A percentile compares a stretch with the other conserved stretches of the same genome.
Conservation (phyloP, 2,888 invertebrate genomes). For the Tenthredo distinguenda region DNA sequence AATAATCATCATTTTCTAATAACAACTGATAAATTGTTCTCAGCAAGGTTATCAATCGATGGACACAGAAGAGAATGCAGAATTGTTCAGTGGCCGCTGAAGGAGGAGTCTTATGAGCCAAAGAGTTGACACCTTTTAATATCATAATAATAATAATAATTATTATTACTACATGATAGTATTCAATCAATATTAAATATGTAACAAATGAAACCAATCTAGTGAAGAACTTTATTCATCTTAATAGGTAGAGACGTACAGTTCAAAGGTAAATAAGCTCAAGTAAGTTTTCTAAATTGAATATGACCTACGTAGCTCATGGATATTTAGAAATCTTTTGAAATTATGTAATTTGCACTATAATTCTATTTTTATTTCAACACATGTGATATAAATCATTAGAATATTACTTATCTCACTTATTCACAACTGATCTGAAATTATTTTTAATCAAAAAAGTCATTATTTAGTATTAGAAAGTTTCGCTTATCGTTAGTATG, state of each 20-base stretch:
- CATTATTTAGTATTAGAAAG: slow-evolving; percentile 25
- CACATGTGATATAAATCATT: slow-evolving; percentile 45
- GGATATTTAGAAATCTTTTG: slow-evolving; percentile 7
- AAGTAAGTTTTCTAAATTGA: slow-evolving; percentile 20
- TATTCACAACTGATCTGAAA: slow-evolving; percentile 17
- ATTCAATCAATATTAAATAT: slow-evolving; percentile 43
- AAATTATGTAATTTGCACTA: slow-evolving; percentile 8
- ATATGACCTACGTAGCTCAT: slow-evolving; percentile 11
- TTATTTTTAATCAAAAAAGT: slow-evolving; percentile 20
- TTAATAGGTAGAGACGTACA: slow-evolving; percentile 37
- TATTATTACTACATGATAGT: slow-evolving; percentile 31
- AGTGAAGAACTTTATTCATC: slow-evolving; percentile 19
- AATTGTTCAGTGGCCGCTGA: slow-evolving; percentile 72
- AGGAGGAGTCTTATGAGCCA: slow-evolving; percentile 53
- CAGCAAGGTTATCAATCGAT: slow-evolving; percentile 76
- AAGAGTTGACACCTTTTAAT: slow-evolving; percentile 28
- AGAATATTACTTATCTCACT: background rate
- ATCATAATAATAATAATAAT: background rate
- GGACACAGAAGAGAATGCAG: slow-evolving; percentile 74
- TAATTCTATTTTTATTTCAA: slow-evolving; percentile 13
- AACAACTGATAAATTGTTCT: slow-evolving; percentile 66
- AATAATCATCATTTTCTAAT: slow-evolving; percentile 61
- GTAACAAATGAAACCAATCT: slow-evolving; percentile 35
- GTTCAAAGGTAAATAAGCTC: slow-evolving; percentile 34
- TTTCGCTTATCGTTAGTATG: slow-evolving; percentile 26